Base-by-base conservation (phyloP, 2,888 invertebrate genomes). In the Pegoplata infirma region DNA sequence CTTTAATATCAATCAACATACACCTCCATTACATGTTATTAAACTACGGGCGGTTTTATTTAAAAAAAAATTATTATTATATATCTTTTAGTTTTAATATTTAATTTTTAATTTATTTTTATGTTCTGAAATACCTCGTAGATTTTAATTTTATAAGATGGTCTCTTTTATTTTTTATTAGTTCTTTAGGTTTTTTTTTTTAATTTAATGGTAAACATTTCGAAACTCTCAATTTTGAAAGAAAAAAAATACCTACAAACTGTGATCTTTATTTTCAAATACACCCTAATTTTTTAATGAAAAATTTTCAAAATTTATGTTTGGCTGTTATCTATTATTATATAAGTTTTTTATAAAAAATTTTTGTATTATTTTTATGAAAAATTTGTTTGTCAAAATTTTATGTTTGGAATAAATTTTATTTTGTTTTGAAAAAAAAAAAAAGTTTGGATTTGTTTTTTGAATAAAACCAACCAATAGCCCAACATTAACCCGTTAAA, bases 201-300 rank as follows among this genome's bases (percentile, higher is more conserved):
- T 79, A 53, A 75, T 69, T 74, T 74, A 47, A 66, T 71, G 53
- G 47, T 75, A 61, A 49, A 55, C 53, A 67, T 76, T 79, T 79
- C 63, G 51, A 55, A 75, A 75, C 25, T 49, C 51, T 76, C 55
- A 44, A 56, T 44, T 44, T 76, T 79, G 71, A 55, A 71, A 79
- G 47, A 56, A 66, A 75, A 75, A 79, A 75, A 68, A 59, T 71
- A n/a, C 51, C 76, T 76, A 83, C 85, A 86, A 88, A 87, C 88
- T 88, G 88, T 88, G 88, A 88, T 88, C 87, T 87, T 85, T 83
- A 83, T 81, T 81, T 81, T 81, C 82, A 82, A 82, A 80, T 82
- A 81, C 79, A 72, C 79, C 75, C 71, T 79, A 71, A 68, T 71
- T 69, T 64, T 64, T 47, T 17, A 55, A 6, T 46, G 40, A 71